Evolutionary conservation across 2,888 invertebrate genomes (phyloP).

Genomic region (Elysia crispata): DNA sequence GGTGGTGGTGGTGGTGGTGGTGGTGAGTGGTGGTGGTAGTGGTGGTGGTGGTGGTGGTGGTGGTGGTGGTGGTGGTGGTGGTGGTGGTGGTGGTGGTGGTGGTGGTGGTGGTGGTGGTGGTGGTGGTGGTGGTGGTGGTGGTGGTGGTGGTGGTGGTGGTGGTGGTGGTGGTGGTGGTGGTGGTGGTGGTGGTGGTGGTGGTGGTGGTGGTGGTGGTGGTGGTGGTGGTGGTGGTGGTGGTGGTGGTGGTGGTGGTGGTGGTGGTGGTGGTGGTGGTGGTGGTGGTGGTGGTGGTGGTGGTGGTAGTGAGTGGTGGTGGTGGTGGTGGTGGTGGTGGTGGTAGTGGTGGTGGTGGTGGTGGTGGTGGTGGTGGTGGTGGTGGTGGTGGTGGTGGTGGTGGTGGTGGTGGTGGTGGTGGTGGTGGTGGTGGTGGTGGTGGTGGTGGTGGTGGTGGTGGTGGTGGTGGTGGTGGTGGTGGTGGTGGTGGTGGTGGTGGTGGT

Average conservation of each 20-base stretch:
- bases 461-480: neutral
- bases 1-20: neutral
- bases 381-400: conserved; percentile 9
- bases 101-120: neutral
- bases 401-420: conserved; percentile 9
- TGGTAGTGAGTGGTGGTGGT: too few species aligned
- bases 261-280: conserved; percentile 9
- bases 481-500: neutral
- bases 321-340: conserved; percentile 4
- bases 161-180: neutral
- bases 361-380: conserved; percentile 9
- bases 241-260: conserved; percentile 4
- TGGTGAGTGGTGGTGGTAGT: too few species aligned
- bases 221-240: conserved; percentile 9
- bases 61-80: neutral
- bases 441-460: conserved; percentile 9
- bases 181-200: conserved; percentile 1
- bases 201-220: conserved; percentile 9
- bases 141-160: neutral
- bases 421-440: conserved; percentile 9
- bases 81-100: neutral
- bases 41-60: neutral
- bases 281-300: neutral
- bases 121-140: neutral
- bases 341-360: neutral